A percentile compares a stretch with the other conserved stretches of the same genome.
Evolutionary conservation across 2,113 vertebrate genomes (phyloP).

Genomic region (Xyliphius kryptos): DNA sequence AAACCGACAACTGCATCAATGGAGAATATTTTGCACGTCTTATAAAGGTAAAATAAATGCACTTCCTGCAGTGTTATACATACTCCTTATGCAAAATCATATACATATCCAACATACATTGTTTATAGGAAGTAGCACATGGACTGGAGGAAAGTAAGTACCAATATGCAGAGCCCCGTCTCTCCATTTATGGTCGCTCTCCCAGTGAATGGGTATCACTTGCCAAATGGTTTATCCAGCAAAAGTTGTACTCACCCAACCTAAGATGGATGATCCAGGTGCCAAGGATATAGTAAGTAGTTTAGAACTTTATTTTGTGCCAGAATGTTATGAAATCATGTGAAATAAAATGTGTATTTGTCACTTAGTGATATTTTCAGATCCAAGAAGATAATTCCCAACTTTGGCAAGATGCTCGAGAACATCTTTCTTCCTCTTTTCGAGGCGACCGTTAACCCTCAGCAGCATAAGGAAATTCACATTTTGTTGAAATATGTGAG

Average conservation of each 20-base stretch:
- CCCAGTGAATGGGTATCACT: constrained; percentile 79
- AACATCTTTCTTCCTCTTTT: constrained; percentile 94
- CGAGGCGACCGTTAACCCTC: constrained; percentile 88
- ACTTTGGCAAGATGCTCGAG: constrained; percentile 90
- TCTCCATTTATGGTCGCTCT: constrained; percentile 90
- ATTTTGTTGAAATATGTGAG: constrained; percentile 94
- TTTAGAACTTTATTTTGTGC: too few relatives aligned
- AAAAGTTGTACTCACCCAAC: constrained; percentile 89
- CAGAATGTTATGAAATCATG: neutral
- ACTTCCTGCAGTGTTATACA: too few relatives aligned
- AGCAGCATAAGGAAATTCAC: constrained; percentile 79
- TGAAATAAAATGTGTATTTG: constrained; percentile 32
- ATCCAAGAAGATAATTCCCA: constrained; percentile 79
- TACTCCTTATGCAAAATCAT: too few relatives aligned
- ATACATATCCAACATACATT: too few relatives aligned
- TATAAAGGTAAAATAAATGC: constrained; percentile 76
- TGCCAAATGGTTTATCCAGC: constrained; percentile 89
- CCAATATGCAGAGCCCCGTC: constrained; percentile 87
- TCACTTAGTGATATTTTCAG: constrained; percentile 88
- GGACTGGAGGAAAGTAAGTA: constrained; percentile 94
- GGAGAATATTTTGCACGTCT: constrained; percentile 97
- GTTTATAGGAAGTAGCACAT: constrained; percentile 80
- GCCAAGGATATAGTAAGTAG: constrained; percentile 94
- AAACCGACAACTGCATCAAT: constrained; percentile 88
- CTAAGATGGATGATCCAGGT: constrained; percentile 97